Base-by-base conservation (phyloP, 2,888 invertebrate species). In the Lamproptera curius region DNA sequence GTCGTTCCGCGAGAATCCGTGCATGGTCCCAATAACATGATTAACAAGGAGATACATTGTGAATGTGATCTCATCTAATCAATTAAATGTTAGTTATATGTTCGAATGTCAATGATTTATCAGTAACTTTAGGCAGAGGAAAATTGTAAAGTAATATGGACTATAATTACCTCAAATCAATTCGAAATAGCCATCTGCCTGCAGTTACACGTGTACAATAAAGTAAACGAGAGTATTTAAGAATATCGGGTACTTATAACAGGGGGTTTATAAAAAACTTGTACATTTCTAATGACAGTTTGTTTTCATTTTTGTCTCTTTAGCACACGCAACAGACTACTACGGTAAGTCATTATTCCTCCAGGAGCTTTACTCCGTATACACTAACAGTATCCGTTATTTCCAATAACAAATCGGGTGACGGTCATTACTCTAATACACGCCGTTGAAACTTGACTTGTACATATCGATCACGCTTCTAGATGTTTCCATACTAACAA, bases 241-340 rank as follows among this genome's bases (percentile, higher is more conserved):
- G 48, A 42, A 43, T 44, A 52, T 26, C 36, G 54, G 38, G 40
- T 49, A 55, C 46, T 53, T 47, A 33, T 46, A 40, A 46, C 41
- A 35, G 23, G 45, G 31, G 26, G 39, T 46, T 36, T 46, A 36
- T 49, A 34, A 35, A 50, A 35, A 47, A 53, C 39, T 46, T 53
- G 55, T 57, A 58, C 54, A 57, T 57, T 53, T 55, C 58, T 58
- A 81, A 73, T 80, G 78, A 83, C 73, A 65, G 67, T 67, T 70
- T 74, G 67, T 77, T 80, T 78, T 76, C 70, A 75, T 80, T 82
- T 76, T 79, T 86, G 79, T 82, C 78, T 65, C 76, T 84, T 70
- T 81, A 96, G 97, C 97, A 90, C 97, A 96, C 93, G 95, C 97
- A 85, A 95, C 97, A 92, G 97, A 97, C 91, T 97, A 97, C 91